Base-by-base conservation (phyloP, 2,888 invertebrate genomes). In the Noctuana brunneofusca region DNA sequence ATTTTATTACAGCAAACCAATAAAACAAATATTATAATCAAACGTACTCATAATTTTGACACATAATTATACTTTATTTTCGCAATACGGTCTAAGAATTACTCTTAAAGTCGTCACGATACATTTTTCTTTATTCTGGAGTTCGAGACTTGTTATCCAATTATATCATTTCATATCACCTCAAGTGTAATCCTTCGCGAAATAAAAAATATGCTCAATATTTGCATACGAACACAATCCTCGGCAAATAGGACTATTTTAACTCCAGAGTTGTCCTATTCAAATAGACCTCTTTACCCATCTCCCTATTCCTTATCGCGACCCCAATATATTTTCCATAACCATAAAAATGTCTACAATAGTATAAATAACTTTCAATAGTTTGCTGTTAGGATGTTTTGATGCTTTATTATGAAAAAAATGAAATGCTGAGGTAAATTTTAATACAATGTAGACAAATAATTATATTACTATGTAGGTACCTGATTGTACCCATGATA, bases 191-290 rank as follows among this genome's bases (percentile, higher is more conserved):
- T 41, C 16, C 30, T 24, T 16, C 4, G 49, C 6, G 65, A 67
- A 70, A 69, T 70, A 69, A 69, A 73, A 72, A 59, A 70, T 69
- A 68, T 71, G 58, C 52, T 49, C 58, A 52, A 53, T 71, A 70
- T 73, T 72, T 71, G 67, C 68, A 69, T 71, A 64, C 63, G 65
- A 66, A 71, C 68, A 69, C 69, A 68, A 71, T 69, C 64, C 68
- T 59, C 41, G 49, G 68, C 67, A 71, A 69, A 69, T 70, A 69
- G 68, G 14, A 52, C 48, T 38, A 71, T 71, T 68, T 66, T 57
- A 60, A 55, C 57, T 65, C 66, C 63, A 64, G 63, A 64, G 30
- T n/a, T 50, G 69, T 69, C 69, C 69, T 71, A 64, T 70, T 69
- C 69, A 71, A 72, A 72, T 65, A 73, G 66, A 64, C 66, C 67